phyloP scores from a whole-genome alignment of 2,797 vertebrate genomes.

The Cuculus canorus region DNA sequence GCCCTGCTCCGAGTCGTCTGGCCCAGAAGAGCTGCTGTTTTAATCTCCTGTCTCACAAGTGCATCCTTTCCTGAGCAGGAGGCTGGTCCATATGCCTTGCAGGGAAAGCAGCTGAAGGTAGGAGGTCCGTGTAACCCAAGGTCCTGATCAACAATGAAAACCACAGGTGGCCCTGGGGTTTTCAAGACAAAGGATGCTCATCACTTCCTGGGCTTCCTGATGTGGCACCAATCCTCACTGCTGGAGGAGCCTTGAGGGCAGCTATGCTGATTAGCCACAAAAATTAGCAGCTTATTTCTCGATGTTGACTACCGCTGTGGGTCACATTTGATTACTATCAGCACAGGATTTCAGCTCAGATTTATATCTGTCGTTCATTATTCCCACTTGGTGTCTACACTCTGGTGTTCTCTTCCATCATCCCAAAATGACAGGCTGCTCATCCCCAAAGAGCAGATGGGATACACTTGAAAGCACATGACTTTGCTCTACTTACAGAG shows the following conservation, averaged over 20 bases:
- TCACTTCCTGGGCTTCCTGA: neutral
- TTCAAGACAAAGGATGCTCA: neutral
- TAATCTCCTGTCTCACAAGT: neutral
- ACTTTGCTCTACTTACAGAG: neutral
- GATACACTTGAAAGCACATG: neutral
- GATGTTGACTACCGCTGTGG: neutral
- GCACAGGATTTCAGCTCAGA: neutral
- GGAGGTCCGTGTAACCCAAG: neutral
- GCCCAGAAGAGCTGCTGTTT: neutral
- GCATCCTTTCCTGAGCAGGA: neutral
- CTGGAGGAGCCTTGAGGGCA: neutral
- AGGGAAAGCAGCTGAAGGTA: neutral
- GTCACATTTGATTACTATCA: neutral
- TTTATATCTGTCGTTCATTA: neutral
- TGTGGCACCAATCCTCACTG: fast-evolving
- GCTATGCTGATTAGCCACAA: neutral
- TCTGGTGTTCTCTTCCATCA: neutral
- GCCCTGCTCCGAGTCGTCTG: neutral
- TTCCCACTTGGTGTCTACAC: neutral
- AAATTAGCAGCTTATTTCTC: neutral
- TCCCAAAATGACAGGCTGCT: neutral
- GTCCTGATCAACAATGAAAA: neutral
- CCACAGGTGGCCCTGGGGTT: neutral
- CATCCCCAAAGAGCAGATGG: neutral
- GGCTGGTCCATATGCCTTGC: neutral